Evolutionary conservation across 1,140 invertebrate genomes (phyloP).

Genomic region (Acromyrmex charruanus): DNA sequence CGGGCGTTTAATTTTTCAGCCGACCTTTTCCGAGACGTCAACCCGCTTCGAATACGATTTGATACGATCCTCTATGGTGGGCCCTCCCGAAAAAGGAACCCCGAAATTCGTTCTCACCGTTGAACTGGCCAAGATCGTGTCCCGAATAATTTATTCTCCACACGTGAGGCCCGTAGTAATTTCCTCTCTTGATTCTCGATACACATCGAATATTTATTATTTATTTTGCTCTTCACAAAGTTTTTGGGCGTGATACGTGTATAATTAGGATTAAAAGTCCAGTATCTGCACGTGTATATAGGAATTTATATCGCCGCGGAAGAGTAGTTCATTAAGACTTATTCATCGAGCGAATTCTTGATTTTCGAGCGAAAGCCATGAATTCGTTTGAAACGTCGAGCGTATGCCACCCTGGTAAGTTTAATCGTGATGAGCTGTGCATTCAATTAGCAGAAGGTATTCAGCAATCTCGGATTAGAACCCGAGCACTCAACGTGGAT

Average conservation of each 20-base stretch:
- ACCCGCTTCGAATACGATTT: constrained; percentile 51
- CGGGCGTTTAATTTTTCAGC: constrained; percentile 78
- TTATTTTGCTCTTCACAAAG: neutral
- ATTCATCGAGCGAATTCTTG: constrained; percentile 42
- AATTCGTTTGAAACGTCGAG: constrained; percentile 43
- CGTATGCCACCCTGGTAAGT: constrained; percentile 61
- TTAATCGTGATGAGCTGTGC: constrained; percentile 64
- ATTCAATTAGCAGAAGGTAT: constrained; percentile 75
- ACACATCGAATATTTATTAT: constrained; percentile 44
- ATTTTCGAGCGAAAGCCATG: constrained; percentile 50
- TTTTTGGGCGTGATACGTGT: constrained; percentile 13
- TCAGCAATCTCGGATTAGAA: constrained; percentile 74
- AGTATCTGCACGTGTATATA: neutral
- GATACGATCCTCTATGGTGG: constrained; percentile 45
- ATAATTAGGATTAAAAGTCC: constrained; percentile 24
- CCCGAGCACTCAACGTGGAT: constrained; percentile 56
- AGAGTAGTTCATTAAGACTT: constrained; percentile 46
- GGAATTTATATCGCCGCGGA: constrained; percentile 21
- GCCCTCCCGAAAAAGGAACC: constrained; percentile 36
- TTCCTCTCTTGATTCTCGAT: constrained; percentile 33
- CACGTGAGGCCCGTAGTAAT: constrained; percentile 49
- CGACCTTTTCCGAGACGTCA: constrained; percentile 66
- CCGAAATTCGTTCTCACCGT: constrained; percentile 42
- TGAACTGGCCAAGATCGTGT: constrained; percentile 12
- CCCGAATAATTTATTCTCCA: constrained; percentile 47